Conservation (phyloP, 2,888 invertebrate genomes). For the Melipona bicolor region DNA sequence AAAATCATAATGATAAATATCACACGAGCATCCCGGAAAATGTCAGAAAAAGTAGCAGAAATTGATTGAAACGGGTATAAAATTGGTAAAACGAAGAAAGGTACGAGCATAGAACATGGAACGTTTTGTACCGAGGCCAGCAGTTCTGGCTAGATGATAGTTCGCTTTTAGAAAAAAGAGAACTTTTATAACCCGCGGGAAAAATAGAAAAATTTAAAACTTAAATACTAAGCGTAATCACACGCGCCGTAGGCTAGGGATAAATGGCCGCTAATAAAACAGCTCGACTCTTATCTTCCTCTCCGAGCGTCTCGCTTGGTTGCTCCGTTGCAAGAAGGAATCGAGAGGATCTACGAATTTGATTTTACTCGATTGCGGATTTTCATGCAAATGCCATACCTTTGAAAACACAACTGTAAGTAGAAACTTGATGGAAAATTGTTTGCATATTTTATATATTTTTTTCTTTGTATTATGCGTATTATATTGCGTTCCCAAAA, state of each 20-base stretch:
- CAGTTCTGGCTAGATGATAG: conserved; percentile 31
- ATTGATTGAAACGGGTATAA: background rate
- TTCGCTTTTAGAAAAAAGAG: conserved; percentile 16
- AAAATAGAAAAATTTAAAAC: no score
- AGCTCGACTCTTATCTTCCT: conserved; percentile 3
- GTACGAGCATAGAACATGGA: background rate
- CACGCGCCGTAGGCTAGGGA: conserved; percentile 29
- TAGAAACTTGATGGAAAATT: no score
- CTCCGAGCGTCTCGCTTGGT: background rate
- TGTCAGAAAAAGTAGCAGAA: background rate
- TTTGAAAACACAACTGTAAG: no score
- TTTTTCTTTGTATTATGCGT: no score
- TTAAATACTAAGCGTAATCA: conserved; percentile 47
- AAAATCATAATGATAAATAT: background rate
- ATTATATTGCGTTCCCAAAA: no score
- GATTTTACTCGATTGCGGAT: no score
- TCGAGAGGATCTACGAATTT: conserved; percentile 6
- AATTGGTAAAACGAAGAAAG: no score
- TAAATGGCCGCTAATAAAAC: conserved; percentile 48
- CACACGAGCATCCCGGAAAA: background rate
- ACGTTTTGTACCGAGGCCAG: background rate
- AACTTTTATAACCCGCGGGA: conserved; percentile 42
- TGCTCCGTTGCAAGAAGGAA: background rate
- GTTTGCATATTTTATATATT: no score
- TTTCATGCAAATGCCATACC: no score